A percentile compares a stretch with the other conserved stretches of the same genome.
phyloP scores from a whole-genome alignment of 92 coral and sea anemone genomes.

The Umimayanthus kanabou region DNA sequence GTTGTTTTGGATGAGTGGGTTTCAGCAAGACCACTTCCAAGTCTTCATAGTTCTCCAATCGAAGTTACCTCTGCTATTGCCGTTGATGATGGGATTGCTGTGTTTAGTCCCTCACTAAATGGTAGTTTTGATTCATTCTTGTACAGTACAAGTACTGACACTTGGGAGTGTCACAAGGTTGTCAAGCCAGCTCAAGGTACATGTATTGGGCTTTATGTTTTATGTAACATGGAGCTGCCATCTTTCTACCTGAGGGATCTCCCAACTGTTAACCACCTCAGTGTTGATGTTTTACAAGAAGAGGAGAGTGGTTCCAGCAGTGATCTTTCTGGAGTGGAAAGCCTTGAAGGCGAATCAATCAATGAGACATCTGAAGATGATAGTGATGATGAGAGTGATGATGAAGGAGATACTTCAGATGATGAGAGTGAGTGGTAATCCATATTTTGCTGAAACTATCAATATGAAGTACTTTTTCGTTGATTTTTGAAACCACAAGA shows the following conservation, averaged over 20 bases:
- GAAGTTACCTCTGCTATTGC: background rate
- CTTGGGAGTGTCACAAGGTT: constrained; percentile 13
- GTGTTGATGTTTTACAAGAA: background rate
- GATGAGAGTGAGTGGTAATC: background rate
- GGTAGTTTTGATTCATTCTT: constrained; percentile 26
- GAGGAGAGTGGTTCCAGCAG: background rate
- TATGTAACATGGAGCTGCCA: constrained; percentile 28
- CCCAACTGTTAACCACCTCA: background rate
- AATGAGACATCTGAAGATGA: background rate
- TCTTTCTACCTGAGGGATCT: constrained; percentile 18
- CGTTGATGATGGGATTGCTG: constrained; percentile 5
- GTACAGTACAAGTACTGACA: background rate
- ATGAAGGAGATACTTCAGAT: background rate
- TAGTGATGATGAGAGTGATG: background rate
- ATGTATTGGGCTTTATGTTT: background rate
- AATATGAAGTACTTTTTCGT: too few species aligned
- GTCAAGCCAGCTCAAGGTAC: background rate
- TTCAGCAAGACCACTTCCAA: constrained; percentile 1
- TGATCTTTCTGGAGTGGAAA: constrained; percentile 4
- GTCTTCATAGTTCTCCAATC: background rate
- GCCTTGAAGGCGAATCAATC: background rate
- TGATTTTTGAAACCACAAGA: too few species aligned
- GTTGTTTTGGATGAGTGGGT: constrained; percentile 20
- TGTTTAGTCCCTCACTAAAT: constrained; percentile 3
- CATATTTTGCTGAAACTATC: too few species aligned